Evolutionary conservation across 2,113 vertebrate species (phyloP).

Genomic region (Quiscalus mexicanus): DNA sequence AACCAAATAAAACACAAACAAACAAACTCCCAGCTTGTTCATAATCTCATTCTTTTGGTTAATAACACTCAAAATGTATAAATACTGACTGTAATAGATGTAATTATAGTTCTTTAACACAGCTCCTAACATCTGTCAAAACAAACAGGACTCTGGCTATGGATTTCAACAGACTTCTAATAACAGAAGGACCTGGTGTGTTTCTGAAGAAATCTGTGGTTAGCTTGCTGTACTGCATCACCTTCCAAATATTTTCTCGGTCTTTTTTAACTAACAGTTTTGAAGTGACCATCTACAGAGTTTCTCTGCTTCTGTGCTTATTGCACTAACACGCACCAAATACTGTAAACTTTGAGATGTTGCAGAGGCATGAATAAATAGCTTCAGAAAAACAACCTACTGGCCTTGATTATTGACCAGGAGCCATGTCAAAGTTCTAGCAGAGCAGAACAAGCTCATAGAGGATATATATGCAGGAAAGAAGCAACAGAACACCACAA

Average conservation of each 20-base stretch:
- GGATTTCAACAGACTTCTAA: neutral
- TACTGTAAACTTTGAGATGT: neutral
- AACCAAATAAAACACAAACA: neutral
- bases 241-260: neutral
- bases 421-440: rapidly evolving
- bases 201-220: neutral
- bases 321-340: neutral
- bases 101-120: neutral
- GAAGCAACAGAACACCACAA: rapidly evolving
- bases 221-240: neutral
- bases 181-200: neutral
- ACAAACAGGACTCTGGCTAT: neutral
- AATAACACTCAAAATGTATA: neutral
- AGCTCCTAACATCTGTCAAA: neutral
- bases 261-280: neutral
- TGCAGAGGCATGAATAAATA: neutral
- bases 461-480: neutral
- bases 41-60: neutral
- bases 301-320: neutral
- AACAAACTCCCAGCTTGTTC: neutral
- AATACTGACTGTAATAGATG: neutral
- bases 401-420: neutral
- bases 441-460: neutral
- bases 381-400: neutral
- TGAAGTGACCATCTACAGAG: neutral